Base-by-base conservation (phyloP, 2,113 vertebrate genomes). In the Cygnus buccinator region DNA sequence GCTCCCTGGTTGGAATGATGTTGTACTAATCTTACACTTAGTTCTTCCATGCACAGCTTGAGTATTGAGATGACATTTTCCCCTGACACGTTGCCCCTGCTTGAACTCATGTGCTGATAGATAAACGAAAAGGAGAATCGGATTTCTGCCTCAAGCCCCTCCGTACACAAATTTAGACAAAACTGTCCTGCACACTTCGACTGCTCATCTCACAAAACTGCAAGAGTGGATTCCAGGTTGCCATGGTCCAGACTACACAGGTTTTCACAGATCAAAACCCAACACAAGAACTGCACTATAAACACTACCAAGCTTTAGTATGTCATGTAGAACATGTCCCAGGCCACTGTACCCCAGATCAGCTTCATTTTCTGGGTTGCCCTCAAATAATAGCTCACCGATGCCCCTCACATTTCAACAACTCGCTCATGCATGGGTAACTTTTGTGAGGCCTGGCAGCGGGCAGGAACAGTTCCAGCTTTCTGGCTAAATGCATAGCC, bases 281-380 rank as follows among this genome's bases (percentile, higher is more conserved):
- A 55, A 6, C 23, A 0, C 3, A 43, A 76, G 70, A 94, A 11
- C 26, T 37, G 89, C 77, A 26, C 50, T 21, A 73, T 76, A 90
- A 70, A 58, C 67, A 21, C 44, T 44, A 29, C 50, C 37, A 6
- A 57, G 71, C 39, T 29, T 46, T 7, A 48, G 41, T 7, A 4
- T 9, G 9, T 7, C 63, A 5, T 65, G 58, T 0, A 33, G 19
- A 65, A 29, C 21, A 5, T 0, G 6, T 23, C 71, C 50, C 77
- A 20, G 25, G 37, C 52, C 77, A 54, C 62, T 19, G n/a, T 5
- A 16, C 54, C 75, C 33, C 41, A 2, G 1, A 48, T 33, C 80
- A n/a, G 31, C 65, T 55, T 52, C 26, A 4, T 0, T 14, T 22
- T 35, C 68, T 44, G 84, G 74, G 74, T 65, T 88, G 62, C 58